A percentile compares a stretch with the other conserved stretches of the same genome.
Conservation (phyloP, 2,888 invertebrate species). For the Brachypalpus laphriformis region DNA sequence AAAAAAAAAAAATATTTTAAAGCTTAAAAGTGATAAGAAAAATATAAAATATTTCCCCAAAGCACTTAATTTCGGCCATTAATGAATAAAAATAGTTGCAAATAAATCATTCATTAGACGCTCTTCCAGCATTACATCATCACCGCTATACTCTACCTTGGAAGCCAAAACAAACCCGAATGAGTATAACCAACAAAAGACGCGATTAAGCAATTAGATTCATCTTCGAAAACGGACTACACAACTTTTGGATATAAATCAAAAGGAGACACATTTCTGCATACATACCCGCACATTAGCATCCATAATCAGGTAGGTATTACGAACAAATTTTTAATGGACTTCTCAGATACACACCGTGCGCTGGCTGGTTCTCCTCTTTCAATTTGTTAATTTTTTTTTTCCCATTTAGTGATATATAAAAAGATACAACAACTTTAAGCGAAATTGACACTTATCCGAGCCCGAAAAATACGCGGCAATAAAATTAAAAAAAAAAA, state of each 20-base stretch:
- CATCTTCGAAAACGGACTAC: conserved; percentile 9
- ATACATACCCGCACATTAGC: conserved; percentile 42
- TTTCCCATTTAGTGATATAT: background rate
- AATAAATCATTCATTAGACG: conserved; percentile 23
- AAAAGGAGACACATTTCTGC: conserved; percentile 19
- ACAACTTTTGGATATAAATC: conserved; percentile 27
- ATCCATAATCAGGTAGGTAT: conserved; percentile 47
- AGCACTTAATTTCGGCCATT: conserved; percentile 14
- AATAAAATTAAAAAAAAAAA: conserved; percentile 30
- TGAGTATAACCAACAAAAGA: conserved; percentile 24
- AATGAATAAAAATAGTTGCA: conserved; percentile 8
- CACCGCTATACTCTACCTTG: background rate
- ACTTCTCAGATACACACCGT: conserved; percentile 36
- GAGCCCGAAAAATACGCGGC: conserved; percentile 42
- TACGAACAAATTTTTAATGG: conserved; percentile 50
- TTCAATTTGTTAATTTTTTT: background rate
- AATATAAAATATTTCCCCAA: background rate
- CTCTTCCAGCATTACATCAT: conserved; percentile 19
- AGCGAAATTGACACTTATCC: conserved; percentile 60
- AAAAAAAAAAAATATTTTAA: background rate
- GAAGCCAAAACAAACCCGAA: conserved; percentile 17
- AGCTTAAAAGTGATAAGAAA: background rate
- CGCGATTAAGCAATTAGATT: conserved; percentile 54
- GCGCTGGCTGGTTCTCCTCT: background rate
- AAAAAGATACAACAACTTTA: conserved; percentile 13